Conservation (phyloP, 2,888 invertebrate species). For the Mystacides longicornis region DNA sequence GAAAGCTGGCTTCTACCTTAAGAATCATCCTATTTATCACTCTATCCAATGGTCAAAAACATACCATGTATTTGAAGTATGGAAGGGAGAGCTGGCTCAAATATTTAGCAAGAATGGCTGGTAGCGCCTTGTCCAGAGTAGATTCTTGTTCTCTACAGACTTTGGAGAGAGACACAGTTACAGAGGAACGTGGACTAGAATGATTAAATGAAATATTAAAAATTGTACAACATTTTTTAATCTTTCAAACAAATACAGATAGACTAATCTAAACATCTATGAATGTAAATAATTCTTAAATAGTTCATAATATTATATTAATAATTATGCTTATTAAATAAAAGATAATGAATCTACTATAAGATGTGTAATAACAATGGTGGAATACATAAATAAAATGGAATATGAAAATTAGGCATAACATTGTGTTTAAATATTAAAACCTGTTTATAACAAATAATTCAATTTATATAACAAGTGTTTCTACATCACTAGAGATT, state of each 20-base stretch:
- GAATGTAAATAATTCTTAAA: too few species aligned
- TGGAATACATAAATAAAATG: too few species aligned
- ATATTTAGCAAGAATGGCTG: not conserved
- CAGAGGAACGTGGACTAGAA: not conserved
- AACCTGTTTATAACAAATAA: too few species aligned
- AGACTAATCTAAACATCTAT: not conserved
- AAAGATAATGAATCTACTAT: too few species aligned
- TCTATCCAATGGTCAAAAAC: not conserved
- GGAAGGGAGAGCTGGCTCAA: not conserved
- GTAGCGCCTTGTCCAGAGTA: not conserved
- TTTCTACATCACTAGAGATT: too few species aligned
- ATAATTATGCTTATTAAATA: too few species aligned
- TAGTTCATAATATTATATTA: not conserved
- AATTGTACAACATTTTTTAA: too few species aligned
- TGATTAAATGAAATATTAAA: not conserved
- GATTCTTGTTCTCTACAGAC: not conserved
- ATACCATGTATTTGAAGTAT: not conserved
- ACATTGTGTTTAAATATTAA: too few species aligned
- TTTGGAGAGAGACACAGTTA: not conserved
- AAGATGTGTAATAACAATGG: too few species aligned
- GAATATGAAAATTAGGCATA: too few species aligned
- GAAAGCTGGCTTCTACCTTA: not conserved
- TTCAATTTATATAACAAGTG: too few species aligned
- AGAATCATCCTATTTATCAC: not conserved
- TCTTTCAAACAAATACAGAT: not conserved